Base-by-base conservation (phyloP, 2,888 invertebrate species). In the Minunthozetes semirufus region DNA sequence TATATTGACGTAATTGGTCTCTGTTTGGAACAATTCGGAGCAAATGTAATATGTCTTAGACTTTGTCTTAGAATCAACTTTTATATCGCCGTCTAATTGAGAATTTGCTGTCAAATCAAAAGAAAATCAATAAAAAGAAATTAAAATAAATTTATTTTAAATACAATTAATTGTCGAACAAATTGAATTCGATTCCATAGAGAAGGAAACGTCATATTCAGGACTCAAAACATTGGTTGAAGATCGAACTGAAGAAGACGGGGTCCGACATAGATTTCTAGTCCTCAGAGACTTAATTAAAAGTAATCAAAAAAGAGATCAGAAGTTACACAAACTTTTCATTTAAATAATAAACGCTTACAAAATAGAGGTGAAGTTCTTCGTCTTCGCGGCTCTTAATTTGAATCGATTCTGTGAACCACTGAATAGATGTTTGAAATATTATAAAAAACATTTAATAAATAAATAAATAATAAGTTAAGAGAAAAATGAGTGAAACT, bases 1-100 rank as follows among this genome's bases (percentile, higher is more conserved):
- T 81, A 98, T 95, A 77, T 90, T 91, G 76, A 98, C 95, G 84
- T 98, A 99, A 87, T 99, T 99, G 76, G 90, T 91, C 84, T 99
- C 99, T 0, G 99, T 99, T 84, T 95, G 93, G 78, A 93, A 88
- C 80, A 99, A 87, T 84, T 99, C 98, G 84, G 8, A 9, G 17
- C 66, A 66, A 8, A 66, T 6, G 33, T 66, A 17, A 9, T 91
- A 88, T 82, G 92, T 92, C 72, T 92, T 91, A 84, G 90, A 90
- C 81, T 91, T 90, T 72, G 93, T 86, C 3, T 90, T 88, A 61
- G 90, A 89, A 17, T 77, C 76, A 82, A 89, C 86, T 79, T 89
- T 89, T 77, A 89, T 84, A 76, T 88, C 80, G 4, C n/a, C 2
- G 19, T 61, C 61, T 17, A 29, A 61, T 17, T 61, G 61, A 11